A percentile compares a stretch with the other conserved stretches of the same genome.
Conservation (phyloP, 2,888 invertebrate genomes). For the Germaria angustata region DNA sequence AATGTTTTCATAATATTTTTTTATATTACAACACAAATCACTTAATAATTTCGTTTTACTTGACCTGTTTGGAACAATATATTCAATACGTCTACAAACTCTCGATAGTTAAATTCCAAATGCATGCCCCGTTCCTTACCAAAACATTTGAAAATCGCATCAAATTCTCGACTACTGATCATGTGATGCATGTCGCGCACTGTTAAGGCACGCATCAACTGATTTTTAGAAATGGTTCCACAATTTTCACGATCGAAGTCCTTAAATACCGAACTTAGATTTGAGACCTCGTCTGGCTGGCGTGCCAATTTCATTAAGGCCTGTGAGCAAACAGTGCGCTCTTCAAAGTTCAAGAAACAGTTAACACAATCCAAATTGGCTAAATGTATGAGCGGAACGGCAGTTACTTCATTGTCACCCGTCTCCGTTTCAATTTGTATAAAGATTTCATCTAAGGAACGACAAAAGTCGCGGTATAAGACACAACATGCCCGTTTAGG, state of each 20-base stretch:
- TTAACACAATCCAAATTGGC: conserved; percentile 84
- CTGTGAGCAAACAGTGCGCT: conserved; percentile 83
- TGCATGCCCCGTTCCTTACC: conserved; percentile 83
- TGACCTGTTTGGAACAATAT: conserved; percentile 83
- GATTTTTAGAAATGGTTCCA: conserved; percentile 84
- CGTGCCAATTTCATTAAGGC: conserved; percentile 86
- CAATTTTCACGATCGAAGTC: conserved; percentile 86
- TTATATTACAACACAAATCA: not conserved
- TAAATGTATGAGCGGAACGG: conserved; percentile 86
- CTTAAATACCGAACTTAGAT: conserved; percentile 85
- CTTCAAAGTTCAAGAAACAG: conserved; percentile 87
- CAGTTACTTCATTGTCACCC: conserved; percentile 84
- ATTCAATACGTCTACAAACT: conserved; percentile 85
- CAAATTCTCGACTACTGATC: conserved; percentile 85
- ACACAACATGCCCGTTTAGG: conserved; percentile 83
- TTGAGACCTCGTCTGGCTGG: conserved; percentile 84
- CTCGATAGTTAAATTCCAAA: conserved; percentile 86
- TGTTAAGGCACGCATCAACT: conserved; percentile 85
- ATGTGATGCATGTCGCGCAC: conserved; percentile 84
- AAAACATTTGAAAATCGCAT: conserved; percentile 88
- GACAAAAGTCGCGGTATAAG: conserved; percentile 86
- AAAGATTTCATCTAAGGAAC: conserved; percentile 86
- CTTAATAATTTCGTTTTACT: conserved; percentile 75
- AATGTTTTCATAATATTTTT: too few relatives aligned
- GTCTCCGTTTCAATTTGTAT: conserved; percentile 84